Evolutionary conservation across 2,113 vertebrate species (phyloP).

Genomic region (Dicentrarchus labrax): DNA sequence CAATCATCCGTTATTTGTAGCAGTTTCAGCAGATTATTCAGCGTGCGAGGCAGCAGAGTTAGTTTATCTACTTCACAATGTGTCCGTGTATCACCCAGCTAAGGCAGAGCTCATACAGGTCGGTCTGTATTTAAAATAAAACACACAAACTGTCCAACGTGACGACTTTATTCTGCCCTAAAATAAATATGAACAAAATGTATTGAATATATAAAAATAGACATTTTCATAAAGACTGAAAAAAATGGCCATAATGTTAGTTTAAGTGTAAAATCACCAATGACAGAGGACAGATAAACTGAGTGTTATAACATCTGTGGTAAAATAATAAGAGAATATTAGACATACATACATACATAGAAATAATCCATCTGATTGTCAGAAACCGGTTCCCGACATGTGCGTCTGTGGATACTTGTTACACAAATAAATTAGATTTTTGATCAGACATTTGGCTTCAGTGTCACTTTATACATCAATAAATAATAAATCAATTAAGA

Average conservation of each 20-base stretch:
- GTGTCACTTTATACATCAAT: not conserved
- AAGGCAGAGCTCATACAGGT: too few relatives aligned
- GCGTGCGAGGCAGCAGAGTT: too few relatives aligned
- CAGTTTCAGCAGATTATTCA: too few relatives aligned
- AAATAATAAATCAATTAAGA: too few relatives aligned
- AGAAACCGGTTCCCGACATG: not conserved
- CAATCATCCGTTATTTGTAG: too few relatives aligned
- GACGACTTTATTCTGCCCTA: constrained; percentile 1
- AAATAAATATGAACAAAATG: not conserved
- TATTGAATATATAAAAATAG: not conserved
- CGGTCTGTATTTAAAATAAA: not conserved
- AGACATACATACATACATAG: not conserved
- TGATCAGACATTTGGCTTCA: not conserved
- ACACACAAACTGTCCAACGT: not conserved
- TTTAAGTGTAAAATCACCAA: too few relatives aligned
- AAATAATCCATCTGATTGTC: not conserved
- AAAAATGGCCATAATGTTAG: not conserved
- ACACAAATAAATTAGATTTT: not conserved
- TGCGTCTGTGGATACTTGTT: too few relatives aligned
- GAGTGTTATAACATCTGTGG: not conserved
- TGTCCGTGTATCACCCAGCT: too few relatives aligned
- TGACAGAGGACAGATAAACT: not conserved
- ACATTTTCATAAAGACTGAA: not conserved
- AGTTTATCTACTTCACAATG: too few relatives aligned
- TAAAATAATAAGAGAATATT: too few relatives aligned